phyloP scores from a whole-genome alignment of 92 coral and sea anemone genomes.

The Muricea muricata region DNA sequence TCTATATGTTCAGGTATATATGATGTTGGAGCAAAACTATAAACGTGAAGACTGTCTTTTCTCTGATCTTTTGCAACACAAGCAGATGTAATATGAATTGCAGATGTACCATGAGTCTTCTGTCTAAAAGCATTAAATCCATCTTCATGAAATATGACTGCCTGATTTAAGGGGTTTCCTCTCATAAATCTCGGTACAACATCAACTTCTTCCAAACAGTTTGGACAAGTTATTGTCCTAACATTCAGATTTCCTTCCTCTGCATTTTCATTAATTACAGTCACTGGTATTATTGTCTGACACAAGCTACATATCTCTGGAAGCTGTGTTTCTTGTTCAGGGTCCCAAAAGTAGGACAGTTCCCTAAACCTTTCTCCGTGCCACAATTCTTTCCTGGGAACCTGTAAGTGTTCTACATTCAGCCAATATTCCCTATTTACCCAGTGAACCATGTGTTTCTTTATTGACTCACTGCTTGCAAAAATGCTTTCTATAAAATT shows the following conservation, averaged over 20 bases:
- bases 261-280: background rate
- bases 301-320: background rate
- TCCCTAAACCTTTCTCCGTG: background rate
- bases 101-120: background rate
- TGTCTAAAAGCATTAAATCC: constrained; percentile 6
- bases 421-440: background rate
- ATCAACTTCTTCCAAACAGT: background rate
- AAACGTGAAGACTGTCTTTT: background rate
- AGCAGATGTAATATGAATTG: background rate
- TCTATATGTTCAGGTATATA: background rate
- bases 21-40: background rate
- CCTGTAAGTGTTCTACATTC: background rate
- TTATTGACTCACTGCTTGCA: background rate
- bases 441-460: constrained; percentile 1
- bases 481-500: background rate
- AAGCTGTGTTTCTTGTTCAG: background rate
- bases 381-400: constrained; percentile 2
- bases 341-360: constrained; percentile 3
- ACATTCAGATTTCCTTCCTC: background rate
- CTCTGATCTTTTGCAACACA: background rate
- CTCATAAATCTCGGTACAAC: background rate
- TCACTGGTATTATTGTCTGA: background rate
- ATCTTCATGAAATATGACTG: constrained; percentile 9
- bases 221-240: background rate
- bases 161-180: background rate